Conservation (phyloP, 2,113 vertebrate genomes). For the Brachypodius melanocephalos region DNA sequence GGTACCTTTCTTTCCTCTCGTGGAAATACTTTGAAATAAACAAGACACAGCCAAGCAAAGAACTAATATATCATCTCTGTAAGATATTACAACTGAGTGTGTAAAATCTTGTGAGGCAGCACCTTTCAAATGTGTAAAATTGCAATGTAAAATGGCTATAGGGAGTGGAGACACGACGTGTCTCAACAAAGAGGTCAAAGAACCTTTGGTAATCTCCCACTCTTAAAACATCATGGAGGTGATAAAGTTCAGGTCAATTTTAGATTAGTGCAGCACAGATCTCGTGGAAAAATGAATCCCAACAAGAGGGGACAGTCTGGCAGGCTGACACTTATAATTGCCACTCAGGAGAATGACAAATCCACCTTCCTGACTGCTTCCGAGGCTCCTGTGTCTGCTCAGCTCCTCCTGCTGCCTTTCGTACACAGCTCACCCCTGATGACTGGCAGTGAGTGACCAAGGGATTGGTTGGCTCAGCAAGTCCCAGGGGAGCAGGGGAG, state of each 20-base stretch:
- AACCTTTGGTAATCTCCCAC: neutral
- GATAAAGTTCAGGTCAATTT: neutral
- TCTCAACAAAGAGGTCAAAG: neutral
- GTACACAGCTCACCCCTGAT: neutral
- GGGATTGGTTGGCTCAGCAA: neutral
- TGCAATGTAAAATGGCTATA: neutral
- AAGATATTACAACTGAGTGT: neutral
- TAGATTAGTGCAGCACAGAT: neutral
- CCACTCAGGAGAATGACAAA: neutral
- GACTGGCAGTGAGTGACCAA: neutral
- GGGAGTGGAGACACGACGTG: rapidly evolving
- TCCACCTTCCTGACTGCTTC: neutral
- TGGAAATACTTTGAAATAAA: neutral
- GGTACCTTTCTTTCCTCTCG: neutral
- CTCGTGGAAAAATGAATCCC: neutral
- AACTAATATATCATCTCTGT: neutral
- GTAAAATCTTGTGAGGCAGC: neutral
- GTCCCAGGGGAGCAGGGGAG: neutral
- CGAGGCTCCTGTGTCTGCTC: neutral
- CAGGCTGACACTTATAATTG: neutral
- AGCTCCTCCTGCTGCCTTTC: neutral
- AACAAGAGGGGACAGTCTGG: neutral
- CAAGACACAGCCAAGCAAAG: neutral
- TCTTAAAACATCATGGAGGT: neutral
- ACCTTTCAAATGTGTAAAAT: neutral